Evolutionary conservation across 2,888 invertebrate genomes (phyloP).

Genomic region (Ecliptopera silaceata): DNA sequence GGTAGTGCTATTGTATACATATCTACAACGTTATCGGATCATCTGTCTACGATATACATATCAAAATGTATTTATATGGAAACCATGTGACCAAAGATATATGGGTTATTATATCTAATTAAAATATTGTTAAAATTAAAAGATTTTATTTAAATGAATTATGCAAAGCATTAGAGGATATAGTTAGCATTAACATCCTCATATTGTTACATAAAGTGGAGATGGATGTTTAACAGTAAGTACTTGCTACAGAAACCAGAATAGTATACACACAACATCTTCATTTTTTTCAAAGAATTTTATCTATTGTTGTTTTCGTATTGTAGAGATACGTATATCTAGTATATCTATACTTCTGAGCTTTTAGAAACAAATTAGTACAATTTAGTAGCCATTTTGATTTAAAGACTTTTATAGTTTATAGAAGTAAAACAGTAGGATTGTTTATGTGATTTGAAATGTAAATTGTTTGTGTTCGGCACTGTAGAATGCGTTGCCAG

Average conservation of each 20-base stretch:
- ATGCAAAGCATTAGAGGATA: constrained; percentile 30
- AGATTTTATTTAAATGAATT: constrained; percentile 11
- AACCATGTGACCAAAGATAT: constrained; percentile 33
- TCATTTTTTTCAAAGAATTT: not conserved
- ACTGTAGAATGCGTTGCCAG: constrained; percentile 4
- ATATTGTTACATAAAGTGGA: constrained; percentile 6
- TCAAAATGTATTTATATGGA: constrained; percentile 20
- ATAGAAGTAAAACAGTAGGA: not conserved
- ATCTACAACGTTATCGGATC: not conserved
- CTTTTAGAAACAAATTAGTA: constrained; percentile 26
- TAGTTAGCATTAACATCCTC: not conserved
- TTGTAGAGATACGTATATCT: not conserved
- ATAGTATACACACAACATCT: not conserved
- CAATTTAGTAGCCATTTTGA: constrained; percentile 31
- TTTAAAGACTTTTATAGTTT: constrained; percentile 21
- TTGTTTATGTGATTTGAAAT: constrained; percentile 14
- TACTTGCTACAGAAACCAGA: not conserved
- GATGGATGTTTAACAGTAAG: not conserved
- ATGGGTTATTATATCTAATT: constrained; percentile 1
- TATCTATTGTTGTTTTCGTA: not conserved
- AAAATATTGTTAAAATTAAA: constrained; percentile 17
- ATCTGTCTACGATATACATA: constrained; percentile 12
- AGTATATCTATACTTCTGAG: constrained; percentile 13
- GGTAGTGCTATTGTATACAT: constrained; percentile 12
- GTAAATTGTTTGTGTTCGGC: constrained; percentile 3